Conservation (phyloP, 2,113 vertebrate species). For the Penelope pileata region DNA sequence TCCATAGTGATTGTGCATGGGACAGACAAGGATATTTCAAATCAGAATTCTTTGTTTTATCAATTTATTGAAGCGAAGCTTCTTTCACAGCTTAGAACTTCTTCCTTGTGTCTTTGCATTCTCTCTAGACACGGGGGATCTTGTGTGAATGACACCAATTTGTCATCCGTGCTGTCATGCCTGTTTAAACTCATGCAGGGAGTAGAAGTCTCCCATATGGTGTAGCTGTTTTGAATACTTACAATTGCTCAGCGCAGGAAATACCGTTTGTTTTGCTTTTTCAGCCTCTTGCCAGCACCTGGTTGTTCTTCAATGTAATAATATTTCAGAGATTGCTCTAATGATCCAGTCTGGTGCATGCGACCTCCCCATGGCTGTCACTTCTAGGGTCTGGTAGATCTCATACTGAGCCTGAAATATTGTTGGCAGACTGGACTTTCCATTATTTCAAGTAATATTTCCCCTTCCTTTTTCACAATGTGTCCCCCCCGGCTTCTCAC, state of each 20-base stretch:
- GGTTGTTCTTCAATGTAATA: not conserved
- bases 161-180: not conserved
- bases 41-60: not conserved
- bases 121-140: not conserved
- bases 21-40: not conserved
- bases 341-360: not conserved
- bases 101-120: not conserved
- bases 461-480: not conserved
- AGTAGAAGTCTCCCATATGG: conserved; percentile 17
- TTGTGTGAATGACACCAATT: not conserved
- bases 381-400: not conserved
- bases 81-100: not conserved
- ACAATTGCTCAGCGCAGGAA: not conserved
- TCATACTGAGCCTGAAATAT: not conserved
- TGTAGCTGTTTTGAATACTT: not conserved
- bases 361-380: not conserved
- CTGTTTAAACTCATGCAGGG: conserved; percentile 12
- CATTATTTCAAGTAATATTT: not conserved
- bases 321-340: not conserved
- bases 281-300: not conserved
- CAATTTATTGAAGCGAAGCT: not conserved
- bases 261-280: not conserved
- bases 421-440: not conserved
- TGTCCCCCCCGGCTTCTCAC: not conserved
- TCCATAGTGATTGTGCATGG: not conserved